Base-by-base conservation (phyloP, 2,888 invertebrate species). In the Andrena minutula region DNA sequence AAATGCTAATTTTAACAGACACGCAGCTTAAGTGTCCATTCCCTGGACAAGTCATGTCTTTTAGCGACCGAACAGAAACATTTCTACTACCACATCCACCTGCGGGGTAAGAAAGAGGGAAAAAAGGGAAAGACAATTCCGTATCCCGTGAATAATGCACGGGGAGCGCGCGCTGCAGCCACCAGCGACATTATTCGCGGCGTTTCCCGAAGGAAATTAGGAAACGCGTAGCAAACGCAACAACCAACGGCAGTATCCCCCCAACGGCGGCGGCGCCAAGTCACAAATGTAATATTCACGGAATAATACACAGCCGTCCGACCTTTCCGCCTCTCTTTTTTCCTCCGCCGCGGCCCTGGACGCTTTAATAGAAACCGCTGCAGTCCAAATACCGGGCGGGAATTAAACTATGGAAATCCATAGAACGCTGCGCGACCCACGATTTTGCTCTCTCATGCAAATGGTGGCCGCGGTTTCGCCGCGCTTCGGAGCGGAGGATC, bases 141-240 rank as follows among this genome's bases (percentile, higher is more conserved):
- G 78, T 77, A 77, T 85, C 32, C 83, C 70, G 84, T 92, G 88
- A 92, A 92, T 92, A 92, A 92, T 91, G 86, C 84, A 89, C 53
- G n/a, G 73, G 75, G 56, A 58, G 68, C 75, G 87, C 76, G 77
- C 83, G 88, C 76, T 91, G 92, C 91, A 92, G 87, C 89, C 88
- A 83, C 89, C 88, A 89, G 89, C 90, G 89, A 91, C 92, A 92
- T 91, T 91, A 90, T 89, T 90, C 89, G 88, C 83, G 82, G 79
- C 90, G 93, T 93, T 92, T 94, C 94, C 94, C 94, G 94, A 92
- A 94, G 94, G 94, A 94, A 94, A 94, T 94, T 94, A 94, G 92
- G 92, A 92, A 92, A 91, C 91, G 86, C 88, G 86, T 85, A 82
- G 91, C 89, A 89, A 91, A 89, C 91, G 70, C 51, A 70, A 87